A percentile compares a stretch with the other conserved stretches of the same genome.
Evolutionary conservation across 2,113 vertebrate genomes (phyloP).

Genomic region (Forbesichthys papilliferus): DNA sequence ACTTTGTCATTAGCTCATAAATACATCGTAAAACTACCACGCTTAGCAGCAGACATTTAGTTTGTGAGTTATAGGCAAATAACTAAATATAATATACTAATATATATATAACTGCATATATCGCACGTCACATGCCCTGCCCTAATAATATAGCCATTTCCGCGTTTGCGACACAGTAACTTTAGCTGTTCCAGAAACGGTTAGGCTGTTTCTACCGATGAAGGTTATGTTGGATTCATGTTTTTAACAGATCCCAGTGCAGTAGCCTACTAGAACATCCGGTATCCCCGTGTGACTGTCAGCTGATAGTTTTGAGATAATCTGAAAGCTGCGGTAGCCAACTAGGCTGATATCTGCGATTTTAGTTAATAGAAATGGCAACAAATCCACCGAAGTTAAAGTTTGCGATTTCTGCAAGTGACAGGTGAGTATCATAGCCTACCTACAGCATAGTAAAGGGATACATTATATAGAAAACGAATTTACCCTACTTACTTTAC

Average conservation of each 20-base stretch:
- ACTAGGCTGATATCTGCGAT: background rate
- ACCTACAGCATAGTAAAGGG: background rate
- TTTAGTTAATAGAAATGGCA: slow-evolving; percentile 50
- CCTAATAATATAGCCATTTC: too few species aligned
- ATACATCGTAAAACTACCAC: too few species aligned
- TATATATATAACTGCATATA: too few species aligned
- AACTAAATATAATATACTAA: too few species aligned
- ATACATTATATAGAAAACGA: background rate
- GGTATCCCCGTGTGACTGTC: slow-evolving; percentile 52
- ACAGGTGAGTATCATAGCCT: slow-evolving; percentile 62
- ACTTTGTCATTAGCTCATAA: too few species aligned
- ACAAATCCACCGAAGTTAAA: slow-evolving; percentile 63
- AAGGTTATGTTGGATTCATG: slow-evolving; percentile 5
- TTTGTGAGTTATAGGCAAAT: too few species aligned
- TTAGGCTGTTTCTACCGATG: background rate
- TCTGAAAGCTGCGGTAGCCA: background rate
- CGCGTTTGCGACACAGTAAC: background rate
- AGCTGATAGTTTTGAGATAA: slow-evolving; percentile 53
- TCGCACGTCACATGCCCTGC: too few species aligned
- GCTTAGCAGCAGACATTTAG: too few species aligned
- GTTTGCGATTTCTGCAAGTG: slow-evolving; percentile 38
- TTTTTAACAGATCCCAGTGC: slow-evolving; percentile 43
- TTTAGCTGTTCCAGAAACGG: slow-evolving; percentile 36
- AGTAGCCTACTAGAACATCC: slow-evolving; percentile 24
- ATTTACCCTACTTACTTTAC: background rate